Base-by-base conservation (phyloP, 2,113 vertebrate genomes). In the Embiotoca jacksoni region DNA sequence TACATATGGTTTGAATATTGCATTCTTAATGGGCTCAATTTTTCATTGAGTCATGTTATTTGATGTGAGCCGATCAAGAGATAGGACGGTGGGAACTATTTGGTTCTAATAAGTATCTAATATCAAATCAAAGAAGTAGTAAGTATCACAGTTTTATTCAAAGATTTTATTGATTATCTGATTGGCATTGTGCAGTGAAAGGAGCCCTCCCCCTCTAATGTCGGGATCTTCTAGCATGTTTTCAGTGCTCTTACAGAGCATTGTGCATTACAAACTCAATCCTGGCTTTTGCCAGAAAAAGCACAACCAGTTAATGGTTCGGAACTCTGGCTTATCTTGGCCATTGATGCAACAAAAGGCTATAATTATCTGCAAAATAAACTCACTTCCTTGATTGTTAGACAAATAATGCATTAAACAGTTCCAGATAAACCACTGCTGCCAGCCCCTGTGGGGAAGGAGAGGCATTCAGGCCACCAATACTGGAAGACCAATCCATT, bases 331-430 rank as follows among this genome's bases (percentile, higher is more conserved):
- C 89, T 93, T 93, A 94, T 94, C 92, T 91, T 88, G 59, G 78
- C 85, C 79, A 94, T 93, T 89, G n/a, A 78, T 78, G 68, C 84
- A 93, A 93, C 92, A 92, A 94, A 93, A 86, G 23, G 86, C 90
- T 87, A 81, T 87, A 93, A 94, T 94, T 92, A 93, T 89, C 86
- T 86, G 80, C 86, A 92, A 90, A 94, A 94, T 93, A 83, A 93
- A 91, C 88, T 84, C 41, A 58, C 85, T 89, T 86, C 72, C 86
- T 85, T 93, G 91, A 94, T 93, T 93, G 83, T 91, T 91, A 73
- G 56, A 91, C 85, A 93, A 94, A 94, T 93, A 93, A 92, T 90
- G 83, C 86, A 78, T 93, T 90, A 85, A 94, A 89, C 82, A 71
- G 79, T 88, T 92, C 89, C 90, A 94, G 92, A 92, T 92, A 84